phyloP scores from a whole-genome alignment of 2,888 invertebrate genomes.

The Aplocera efformata region DNA sequence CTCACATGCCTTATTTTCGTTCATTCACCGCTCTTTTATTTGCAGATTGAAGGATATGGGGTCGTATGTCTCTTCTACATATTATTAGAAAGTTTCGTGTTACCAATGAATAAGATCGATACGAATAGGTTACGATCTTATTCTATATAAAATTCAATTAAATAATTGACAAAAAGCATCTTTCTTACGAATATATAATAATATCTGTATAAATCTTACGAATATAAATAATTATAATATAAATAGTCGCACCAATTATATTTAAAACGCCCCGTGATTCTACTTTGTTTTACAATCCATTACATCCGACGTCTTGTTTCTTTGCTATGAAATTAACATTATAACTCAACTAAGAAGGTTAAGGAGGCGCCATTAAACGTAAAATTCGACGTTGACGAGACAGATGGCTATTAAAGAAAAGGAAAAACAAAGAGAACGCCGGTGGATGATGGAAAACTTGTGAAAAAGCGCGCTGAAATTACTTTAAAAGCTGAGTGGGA shows the following conservation, averaged over 20 bases:
- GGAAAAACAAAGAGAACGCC: constrained; percentile 32
- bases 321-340: constrained; percentile 16
- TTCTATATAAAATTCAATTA: no score
- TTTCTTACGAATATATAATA: no score
- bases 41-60: constrained; percentile 18
- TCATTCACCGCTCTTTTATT: constrained; percentile 22
- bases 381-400: constrained; percentile 35
- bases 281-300: constrained; percentile 14
- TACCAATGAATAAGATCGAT: no score
- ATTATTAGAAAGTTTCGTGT: no score
- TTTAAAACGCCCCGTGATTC: no score
- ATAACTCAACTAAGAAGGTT: constrained; percentile 26
- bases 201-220: no score
- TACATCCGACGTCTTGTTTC: constrained; percentile 16
- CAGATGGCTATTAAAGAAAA: constrained; percentile 27
- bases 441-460: constrained; percentile 27
- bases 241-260: no score
- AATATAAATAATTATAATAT: no score
- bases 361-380: constrained; percentile 36
- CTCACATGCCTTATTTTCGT: constrained; percentile 19
- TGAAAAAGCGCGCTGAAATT: constrained; percentile 36
- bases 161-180: no score
- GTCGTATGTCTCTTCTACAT: constrained; percentile 2
- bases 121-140: no score
- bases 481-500: constrained; percentile 30